Percentiles rank a stretch among this genome's conserved stretches.
Evolutionary conservation across 1,140 invertebrate genomes (phyloP).

Genomic region (Neodiprion lecontei): DNA sequence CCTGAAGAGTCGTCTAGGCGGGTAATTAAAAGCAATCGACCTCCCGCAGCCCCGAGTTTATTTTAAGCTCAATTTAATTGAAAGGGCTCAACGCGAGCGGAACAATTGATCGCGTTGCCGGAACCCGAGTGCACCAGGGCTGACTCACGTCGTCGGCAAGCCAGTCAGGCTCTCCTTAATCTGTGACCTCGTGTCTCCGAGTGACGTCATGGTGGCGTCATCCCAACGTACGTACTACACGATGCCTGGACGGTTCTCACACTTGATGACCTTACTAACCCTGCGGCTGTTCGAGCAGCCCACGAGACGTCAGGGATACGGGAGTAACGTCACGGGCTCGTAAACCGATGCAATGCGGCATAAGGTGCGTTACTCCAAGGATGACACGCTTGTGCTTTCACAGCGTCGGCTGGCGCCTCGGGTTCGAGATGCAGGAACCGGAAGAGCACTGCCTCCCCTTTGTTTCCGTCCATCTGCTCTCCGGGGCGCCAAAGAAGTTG

Average conservation of each 20-base stretch:
- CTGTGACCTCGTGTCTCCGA: neutral
- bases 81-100: conserved; percentile 42
- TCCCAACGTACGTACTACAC: conserved; percentile 24
- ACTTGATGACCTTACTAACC: conserved; percentile 48
- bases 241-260: conserved; percentile 41
- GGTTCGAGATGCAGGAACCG: neutral
- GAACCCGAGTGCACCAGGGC: conserved; percentile 39
- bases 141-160: conserved; percentile 40
- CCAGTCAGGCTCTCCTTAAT: conserved; percentile 40
- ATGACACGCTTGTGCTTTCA: too few relatives aligned
- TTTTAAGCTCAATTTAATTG: conserved; percentile 55
- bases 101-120: conserved; percentile 45
- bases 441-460: neutral
- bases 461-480: neutral
- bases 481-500: too few relatives aligned
- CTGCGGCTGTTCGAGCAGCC: conserved; percentile 1
- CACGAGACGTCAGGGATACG: too few relatives aligned
- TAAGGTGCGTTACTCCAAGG: too few relatives aligned
- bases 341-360: too few relatives aligned
- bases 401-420: neutral
- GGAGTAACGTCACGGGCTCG: too few relatives aligned
- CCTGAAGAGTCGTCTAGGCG: conserved; percentile 40
- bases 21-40: conserved; percentile 51
- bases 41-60: conserved; percentile 39
- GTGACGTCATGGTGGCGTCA: conserved; percentile 55